A percentile compares a stretch with the other conserved stretches of the same genome.
Conservation (phyloP, 2,113 vertebrate genomes). For the Scatophagus argus region DNA sequence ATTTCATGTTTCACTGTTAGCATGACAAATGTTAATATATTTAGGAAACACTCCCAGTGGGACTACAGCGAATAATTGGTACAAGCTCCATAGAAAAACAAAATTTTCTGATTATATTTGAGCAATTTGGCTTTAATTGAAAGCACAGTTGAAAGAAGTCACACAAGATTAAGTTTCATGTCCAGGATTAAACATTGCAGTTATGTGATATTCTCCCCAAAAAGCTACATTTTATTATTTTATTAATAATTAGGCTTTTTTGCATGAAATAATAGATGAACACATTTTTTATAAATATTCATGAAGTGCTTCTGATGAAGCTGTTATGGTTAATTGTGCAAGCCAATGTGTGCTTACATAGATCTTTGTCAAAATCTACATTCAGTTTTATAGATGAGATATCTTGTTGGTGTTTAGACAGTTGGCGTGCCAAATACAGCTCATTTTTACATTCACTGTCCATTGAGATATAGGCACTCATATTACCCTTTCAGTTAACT, state of each 20-base stretch:
- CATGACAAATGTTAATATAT: not conserved
- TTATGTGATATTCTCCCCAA: not conserved
- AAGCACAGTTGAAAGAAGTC: not conserved
- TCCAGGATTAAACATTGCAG: not conserved
- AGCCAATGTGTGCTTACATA: not conserved
- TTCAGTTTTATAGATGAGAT: not conserved
- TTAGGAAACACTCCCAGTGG: not conserved
- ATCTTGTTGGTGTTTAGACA: slow-evolving; percentile 12
- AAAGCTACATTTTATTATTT: not conserved
- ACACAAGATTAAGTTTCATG: not conserved
- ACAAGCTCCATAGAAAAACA: not conserved
- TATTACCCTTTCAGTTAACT: slow-evolving; percentile 64
- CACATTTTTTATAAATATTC: not conserved
- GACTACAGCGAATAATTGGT: not conserved
- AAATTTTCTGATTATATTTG: not conserved
- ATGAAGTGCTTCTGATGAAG: not conserved
- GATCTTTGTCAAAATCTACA: not conserved
- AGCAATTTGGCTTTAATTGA: not conserved
- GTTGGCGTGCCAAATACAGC: not conserved
- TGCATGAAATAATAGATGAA: not conserved
- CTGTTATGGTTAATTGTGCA: not conserved
- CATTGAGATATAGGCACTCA: slow-evolving; percentile 44
- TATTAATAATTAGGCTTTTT: not conserved
- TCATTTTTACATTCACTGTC: slow-evolving; percentile 41
- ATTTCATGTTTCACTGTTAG: not conserved